A percentile compares a stretch with the other conserved stretches of the same genome.
Conservation (phyloP, 2,888 invertebrate genomes). For the Mythimna ferrago region DNA sequence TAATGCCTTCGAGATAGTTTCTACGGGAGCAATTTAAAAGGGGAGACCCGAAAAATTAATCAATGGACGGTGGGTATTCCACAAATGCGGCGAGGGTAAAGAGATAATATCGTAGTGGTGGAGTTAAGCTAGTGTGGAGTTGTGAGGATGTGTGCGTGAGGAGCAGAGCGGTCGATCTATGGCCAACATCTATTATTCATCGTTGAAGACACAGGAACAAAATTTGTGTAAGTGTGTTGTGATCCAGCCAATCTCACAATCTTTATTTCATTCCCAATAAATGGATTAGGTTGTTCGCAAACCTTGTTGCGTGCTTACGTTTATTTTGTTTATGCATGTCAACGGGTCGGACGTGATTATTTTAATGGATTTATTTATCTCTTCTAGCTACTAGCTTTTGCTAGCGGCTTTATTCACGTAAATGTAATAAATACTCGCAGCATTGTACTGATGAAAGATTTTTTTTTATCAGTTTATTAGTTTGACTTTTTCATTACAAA, state of each 20-base stretch:
- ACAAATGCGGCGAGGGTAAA: slow-evolving; percentile 49
- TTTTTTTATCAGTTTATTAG: too few species aligned
- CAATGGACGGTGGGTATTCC: slow-evolving; percentile 57
- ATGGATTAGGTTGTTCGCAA: slow-evolving; percentile 86
- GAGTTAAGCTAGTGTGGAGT: slow-evolving; percentile 50
- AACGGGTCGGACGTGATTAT: slow-evolving; percentile 25
- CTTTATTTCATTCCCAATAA: slow-evolving; percentile 88
- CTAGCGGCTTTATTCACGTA: too few species aligned
- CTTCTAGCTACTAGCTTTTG: background rate
- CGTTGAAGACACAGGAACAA: slow-evolving; percentile 86
- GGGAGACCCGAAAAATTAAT: slow-evolving; percentile 61
- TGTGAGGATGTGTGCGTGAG: slow-evolving; percentile 63
- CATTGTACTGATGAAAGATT: too few species aligned
- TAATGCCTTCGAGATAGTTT: slow-evolving; percentile 54
- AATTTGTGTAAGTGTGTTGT: slow-evolving; percentile 90
- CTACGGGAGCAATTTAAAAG: slow-evolving; percentile 52
- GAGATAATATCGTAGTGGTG: slow-evolving; percentile 65
- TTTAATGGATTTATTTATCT: slow-evolving; percentile 18
- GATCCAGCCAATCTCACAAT: slow-evolving; percentile 88
- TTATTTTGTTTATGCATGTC: slow-evolving; percentile 47
- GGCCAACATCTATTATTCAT: slow-evolving; percentile 88
- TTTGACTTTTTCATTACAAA: too few species aligned
- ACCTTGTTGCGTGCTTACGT: slow-evolving; percentile 75
- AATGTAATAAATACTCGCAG: too few species aligned
- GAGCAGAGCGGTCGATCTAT: slow-evolving; percentile 73